Evolutionary conservation across 2,888 invertebrate genomes (phyloP).

Genomic region (Eupsilia transversa): DNA sequence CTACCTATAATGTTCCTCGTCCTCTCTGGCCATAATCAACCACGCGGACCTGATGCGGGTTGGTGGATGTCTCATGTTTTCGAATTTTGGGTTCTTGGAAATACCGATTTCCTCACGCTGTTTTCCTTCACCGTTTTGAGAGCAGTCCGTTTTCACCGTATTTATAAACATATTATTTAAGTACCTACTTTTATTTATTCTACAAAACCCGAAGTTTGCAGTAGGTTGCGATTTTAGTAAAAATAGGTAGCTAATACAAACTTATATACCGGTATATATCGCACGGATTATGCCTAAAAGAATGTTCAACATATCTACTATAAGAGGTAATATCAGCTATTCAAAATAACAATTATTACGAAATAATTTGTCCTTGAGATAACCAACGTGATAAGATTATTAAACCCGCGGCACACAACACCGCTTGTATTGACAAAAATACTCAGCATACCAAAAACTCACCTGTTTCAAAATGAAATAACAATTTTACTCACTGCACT

Average conservation of each 20-base stretch:
- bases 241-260: not conserved
- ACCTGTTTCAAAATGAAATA: slow-evolving; percentile 5
- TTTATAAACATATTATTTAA: not conserved
- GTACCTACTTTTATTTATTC: not conserved
- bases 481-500: slow-evolving; percentile 19
- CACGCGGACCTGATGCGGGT: not conserved
- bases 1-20: no score
- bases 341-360: slow-evolving; percentile 5
- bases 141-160: not conserved
- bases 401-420: not conserved
- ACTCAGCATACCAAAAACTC: slow-evolving; percentile 1
- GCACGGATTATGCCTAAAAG: not conserved
- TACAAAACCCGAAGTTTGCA: no score
- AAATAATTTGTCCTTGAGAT: not conserved
- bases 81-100: not conserved
- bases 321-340: not conserved
- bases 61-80: not conserved
- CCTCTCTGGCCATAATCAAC: not conserved
- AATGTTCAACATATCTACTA: not conserved
- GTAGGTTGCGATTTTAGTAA: not conserved
- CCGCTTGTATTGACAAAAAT: not conserved
- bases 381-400: slow-evolving; percentile 3
- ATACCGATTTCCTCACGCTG: not conserved
- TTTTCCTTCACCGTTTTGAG: not conserved
- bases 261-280: not conserved